Evolutionary conservation across 2,888 invertebrate genomes (phyloP).

Genomic region (Spicauda simplicius): DNA sequence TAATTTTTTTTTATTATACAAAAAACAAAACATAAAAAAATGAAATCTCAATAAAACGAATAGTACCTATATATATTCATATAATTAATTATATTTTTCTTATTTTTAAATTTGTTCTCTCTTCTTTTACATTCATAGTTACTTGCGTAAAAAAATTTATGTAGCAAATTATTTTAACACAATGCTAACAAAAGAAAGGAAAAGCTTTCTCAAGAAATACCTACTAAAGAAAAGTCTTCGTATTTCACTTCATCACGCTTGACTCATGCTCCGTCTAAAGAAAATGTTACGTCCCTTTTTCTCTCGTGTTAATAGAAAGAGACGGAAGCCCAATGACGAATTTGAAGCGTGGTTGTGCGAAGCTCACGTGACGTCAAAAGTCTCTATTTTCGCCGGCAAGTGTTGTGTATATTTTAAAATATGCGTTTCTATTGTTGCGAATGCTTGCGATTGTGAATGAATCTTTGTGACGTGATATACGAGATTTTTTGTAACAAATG

Average conservation of each 20-base stretch:
- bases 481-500: neutral
- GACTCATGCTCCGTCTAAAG: constrained; percentile 23
- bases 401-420: constrained; percentile 19
- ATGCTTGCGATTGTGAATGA: constrained; percentile 22
- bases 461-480: constrained; percentile 1
- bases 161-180: neutral
- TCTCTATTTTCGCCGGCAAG: constrained; percentile 28
- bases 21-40: no score
- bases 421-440: constrained; percentile 29
- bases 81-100: no score
- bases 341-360: constrained; percentile 6
- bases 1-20: no score
- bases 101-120: no score
- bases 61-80: no score
- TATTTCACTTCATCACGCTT: constrained; percentile 26
- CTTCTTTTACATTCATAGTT: no score
- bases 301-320: constrained; percentile 8
- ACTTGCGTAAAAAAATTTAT: no score
- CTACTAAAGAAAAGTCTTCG: neutral
- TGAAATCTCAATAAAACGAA: no score
- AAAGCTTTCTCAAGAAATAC: neutral
- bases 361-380: constrained; percentile 25
- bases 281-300: constrained; percentile 12
- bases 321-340: constrained; percentile 22
- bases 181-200: neutral